Base-by-base conservation (phyloP, 2,113 vertebrate species). In the Mirza zaza region DNA sequence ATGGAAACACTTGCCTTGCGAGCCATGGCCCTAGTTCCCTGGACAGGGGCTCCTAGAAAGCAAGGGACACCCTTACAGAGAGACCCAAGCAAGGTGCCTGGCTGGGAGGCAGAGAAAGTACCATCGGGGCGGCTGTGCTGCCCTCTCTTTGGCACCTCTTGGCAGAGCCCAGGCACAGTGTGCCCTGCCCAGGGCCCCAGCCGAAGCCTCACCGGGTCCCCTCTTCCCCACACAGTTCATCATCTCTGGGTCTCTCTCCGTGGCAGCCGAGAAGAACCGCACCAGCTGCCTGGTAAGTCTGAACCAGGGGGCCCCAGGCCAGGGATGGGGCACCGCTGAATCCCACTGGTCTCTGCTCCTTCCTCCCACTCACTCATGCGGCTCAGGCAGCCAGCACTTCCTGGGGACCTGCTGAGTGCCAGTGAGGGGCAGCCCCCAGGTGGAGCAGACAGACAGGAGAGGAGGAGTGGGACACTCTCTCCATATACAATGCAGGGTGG, bases 241-340 rank as follows among this genome's bases (percentile, higher is more conserved):
- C 96, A 91, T 97, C 77, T 97, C 98, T 0, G 97, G 97, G 39
- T 97, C 97, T 39, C 94, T 98, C 39, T 98, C 97, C 0, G 97
- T 98, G 79, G 96, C 96, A 13, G 96, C 98, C 0, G 96, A 97
- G 86, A 98, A 85, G 94, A 94, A 77, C 75, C 97, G 96, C 79
- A 76, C 50, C 88, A 89, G 88, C 52, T 98, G 93, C 91, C 89
- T 98, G 94, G 97, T 98, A 73, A 98, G 97, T 93, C 5, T 29
- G 55, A 84, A 25, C 5, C 0, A 34, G 68, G 23, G 67, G 25
- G 1, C 27, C 39, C 15, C 5, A 36, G 34, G 20, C 5, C 1
- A 1, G 23, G 80, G 34, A 3, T 2, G 0, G 21, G 6, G 32
- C 55, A 5, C 0, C 0, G 39, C 27, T 8, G 21, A 32, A 13